Conservation (phyloP, 2,888 invertebrate genomes). For the Nasonia oneida region DNA sequence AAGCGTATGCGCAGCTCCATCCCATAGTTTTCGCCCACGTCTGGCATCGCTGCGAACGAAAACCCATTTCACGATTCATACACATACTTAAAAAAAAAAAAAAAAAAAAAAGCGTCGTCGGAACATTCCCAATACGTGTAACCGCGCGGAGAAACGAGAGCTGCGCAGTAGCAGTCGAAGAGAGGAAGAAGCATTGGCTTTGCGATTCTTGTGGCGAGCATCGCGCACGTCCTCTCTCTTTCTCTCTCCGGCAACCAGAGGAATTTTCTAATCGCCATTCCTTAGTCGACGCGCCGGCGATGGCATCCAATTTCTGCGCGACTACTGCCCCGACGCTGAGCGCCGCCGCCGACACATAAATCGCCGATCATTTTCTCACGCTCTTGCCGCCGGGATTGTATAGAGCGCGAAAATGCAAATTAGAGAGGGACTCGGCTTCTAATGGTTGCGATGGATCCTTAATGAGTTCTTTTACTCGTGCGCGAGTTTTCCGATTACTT, state of each 20-base stretch:
- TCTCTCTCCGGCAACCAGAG: conserved; percentile 63
- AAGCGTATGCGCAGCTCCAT: not conserved
- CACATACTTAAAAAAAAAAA: not conserved
- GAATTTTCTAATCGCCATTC: conserved; percentile 77
- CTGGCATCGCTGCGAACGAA: not conserved
- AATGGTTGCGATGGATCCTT: not conserved
- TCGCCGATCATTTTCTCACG: conserved; percentile 35
- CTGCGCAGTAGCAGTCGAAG: not conserved
- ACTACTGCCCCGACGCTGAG: conserved; percentile 48
- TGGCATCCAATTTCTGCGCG: conserved; percentile 46
- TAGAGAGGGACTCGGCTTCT: not conserved
- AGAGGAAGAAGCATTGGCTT: not conserved
- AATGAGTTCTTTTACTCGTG: conserved; percentile 1
- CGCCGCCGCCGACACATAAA: conserved; percentile 40
- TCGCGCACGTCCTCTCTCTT: not conserved
- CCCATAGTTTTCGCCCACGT: not conserved
- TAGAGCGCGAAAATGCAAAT: conserved; percentile 14
- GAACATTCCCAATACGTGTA: conserved; percentile 27
- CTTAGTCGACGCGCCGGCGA: conserved; percentile 62
- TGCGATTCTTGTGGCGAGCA: not conserved
- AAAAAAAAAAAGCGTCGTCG: not conserved
- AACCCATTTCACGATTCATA: no score
- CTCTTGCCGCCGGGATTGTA: not conserved
- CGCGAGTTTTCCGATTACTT: not conserved
- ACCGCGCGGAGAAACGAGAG: not conserved